Evolutionary conservation across 2,888 invertebrate species (phyloP), one percentile per base, ranked within the genome.

Genomic region (Temnothorax unifasciatus): DNA sequence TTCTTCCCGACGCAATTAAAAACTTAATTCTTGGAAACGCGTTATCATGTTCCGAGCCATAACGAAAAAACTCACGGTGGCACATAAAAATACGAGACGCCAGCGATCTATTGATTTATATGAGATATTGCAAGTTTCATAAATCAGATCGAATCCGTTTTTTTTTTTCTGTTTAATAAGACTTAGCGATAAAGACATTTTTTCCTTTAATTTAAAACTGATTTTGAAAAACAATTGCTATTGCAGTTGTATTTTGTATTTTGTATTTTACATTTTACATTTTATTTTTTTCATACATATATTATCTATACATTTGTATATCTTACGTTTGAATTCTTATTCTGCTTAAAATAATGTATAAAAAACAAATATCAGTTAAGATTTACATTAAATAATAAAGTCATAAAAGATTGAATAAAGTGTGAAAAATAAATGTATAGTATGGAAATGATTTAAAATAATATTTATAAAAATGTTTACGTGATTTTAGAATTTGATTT

Each of bases 1-100:
- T 25, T 25, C 47, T 59, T 71, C 69, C 71, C 50, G 47, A 25
- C 47, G 59, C 79, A 73, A 73, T 81, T 81, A 81, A n/a, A 69
- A 69, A 69, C 71, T 71, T 73, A 34, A 81, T 73, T 71, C 59
- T 59, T 47, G 47, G 6, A 47, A 68, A 68, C 21, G 18, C 68
- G 54, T 6, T 66, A 6, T 6, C 3, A n/a, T 4, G n/a, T 13
- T 61, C 54, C 21, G 18, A 21, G 18, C 21, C 15, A 3, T 29
- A 21, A 57, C 25, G 21, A 38, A 59, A 59, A 50, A 73, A 73
- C 44, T 69, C 47, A 13, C 44, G 8, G 18, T n/a, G 13, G 18
- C 6, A 5, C 34, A 34, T 25, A 66, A 76, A 34, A 34, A 18
- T 18, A 41, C 9, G 9, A 3, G 25, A 38, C 8, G 18, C 2